phyloP scores from a whole-genome alignment of 2,797 vertebrate species.

The Mormyrus hasselquistii region DNA sequence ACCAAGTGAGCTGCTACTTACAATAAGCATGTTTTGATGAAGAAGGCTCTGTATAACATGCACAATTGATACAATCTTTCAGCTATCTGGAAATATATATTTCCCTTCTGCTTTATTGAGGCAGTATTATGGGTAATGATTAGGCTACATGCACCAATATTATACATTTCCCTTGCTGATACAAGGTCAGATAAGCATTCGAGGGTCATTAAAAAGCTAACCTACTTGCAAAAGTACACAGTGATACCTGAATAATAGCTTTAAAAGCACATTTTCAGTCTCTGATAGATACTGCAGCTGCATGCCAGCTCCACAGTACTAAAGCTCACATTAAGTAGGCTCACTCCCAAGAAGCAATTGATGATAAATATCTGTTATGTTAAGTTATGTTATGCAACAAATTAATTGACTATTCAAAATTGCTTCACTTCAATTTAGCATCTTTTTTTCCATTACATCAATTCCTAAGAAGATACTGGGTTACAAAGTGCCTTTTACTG shows the following conservation, averaged over 20 bases:
- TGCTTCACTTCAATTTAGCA: background rate
- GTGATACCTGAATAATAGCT: background rate
- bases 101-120: background rate
- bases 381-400: background rate
- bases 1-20: background rate
- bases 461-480: background rate
- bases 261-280: background rate
- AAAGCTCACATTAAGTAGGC: background rate
- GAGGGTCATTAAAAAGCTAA: background rate
- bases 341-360: background rate
- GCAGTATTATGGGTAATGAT: background rate
- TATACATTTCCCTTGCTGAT: background rate
- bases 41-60: background rate
- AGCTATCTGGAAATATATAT: background rate
- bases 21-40: background rate
- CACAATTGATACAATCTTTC: background rate
- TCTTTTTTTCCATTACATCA: background rate
- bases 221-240: background rate
- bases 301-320: background rate
- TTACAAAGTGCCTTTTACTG: constrained; percentile 1
- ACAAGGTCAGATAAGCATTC: background rate
- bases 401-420: background rate
- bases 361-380: constrained; percentile 6
- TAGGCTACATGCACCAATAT: background rate
- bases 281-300: background rate